Percentiles rank a stretch among this genome's conserved stretches.
Evolutionary conservation across 2,113 vertebrate species (phyloP).

Genomic region (Antechinus flavipes): DNA sequence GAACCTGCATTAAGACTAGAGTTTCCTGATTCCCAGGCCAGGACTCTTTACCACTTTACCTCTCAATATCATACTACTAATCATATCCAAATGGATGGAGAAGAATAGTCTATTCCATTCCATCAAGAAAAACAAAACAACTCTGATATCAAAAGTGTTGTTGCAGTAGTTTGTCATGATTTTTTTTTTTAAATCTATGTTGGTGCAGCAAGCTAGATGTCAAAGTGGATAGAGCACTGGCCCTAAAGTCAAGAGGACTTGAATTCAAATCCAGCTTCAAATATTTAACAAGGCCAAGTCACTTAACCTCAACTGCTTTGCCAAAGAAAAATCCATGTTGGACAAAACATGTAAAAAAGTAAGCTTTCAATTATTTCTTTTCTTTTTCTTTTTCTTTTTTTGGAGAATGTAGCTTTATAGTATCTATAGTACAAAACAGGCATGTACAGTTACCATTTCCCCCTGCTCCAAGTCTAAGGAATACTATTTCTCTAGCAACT

Average conservation of each 20-base stretch:
- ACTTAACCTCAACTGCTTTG: too few species aligned
- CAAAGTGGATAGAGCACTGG: too few species aligned
- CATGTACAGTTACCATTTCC: not conserved
- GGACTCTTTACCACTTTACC: not conserved
- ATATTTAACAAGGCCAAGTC: too few species aligned
- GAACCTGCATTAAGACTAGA: not conserved
- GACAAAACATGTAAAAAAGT: not conserved
- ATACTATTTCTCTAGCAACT: not conserved
- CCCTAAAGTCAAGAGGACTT: too few species aligned
- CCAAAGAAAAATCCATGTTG: not conserved
- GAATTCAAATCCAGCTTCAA: too few species aligned
- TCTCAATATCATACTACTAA: not conserved
- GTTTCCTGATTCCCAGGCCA: not conserved
- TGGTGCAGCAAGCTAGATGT: too few species aligned
- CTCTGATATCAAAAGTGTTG: not conserved
- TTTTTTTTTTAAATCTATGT: not conserved
- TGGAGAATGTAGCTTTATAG: constrained; percentile 1
- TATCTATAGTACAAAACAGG: constrained; percentile 1
- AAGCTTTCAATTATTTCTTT: not conserved
- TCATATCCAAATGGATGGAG: not conserved
- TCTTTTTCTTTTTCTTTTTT: not conserved
- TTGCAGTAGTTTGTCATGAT: not conserved
- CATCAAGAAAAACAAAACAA: not conserved
- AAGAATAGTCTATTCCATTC: not conserved
- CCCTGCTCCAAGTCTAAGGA: not conserved